phyloP scores from a whole-genome alignment of 2,113 vertebrate species.

The Dasyurus viverrinus region DNA sequence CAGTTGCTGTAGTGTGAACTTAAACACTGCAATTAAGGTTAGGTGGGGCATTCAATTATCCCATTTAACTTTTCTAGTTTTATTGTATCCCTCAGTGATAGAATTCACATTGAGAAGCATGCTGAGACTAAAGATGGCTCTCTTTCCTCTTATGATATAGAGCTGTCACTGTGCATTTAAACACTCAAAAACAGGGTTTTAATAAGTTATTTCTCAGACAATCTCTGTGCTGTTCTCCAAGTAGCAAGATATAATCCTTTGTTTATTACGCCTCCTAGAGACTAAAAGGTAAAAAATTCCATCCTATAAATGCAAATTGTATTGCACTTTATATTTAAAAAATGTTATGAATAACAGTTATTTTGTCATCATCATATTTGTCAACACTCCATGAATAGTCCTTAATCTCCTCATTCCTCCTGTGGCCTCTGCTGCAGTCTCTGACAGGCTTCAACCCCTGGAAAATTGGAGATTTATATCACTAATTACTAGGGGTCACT shows the following conservation, averaged over 20 bases:
- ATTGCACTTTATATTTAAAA: not conserved
- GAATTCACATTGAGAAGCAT: not conserved
- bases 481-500: not conserved
- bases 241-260: not conserved
- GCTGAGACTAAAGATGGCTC: not conserved
- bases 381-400: not conserved
- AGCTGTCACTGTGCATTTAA: not conserved
- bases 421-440: not conserved
- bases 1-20: not conserved
- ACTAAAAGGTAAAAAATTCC: not conserved
- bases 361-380: not conserved
- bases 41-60: conserved; percentile 31
- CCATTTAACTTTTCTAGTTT: not conserved
- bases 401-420: not conserved
- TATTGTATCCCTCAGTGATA: not conserved
- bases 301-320: not conserved
- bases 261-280: not conserved
- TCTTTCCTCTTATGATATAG: not conserved
- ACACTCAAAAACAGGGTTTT: not conserved
- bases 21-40: conserved; percentile 35
- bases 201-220: conserved; percentile 9
- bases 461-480: not conserved
- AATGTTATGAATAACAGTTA: not conserved
- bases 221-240: not conserved
- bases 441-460: not conserved